A percentile compares a stretch with the other conserved stretches of the same genome.
Conservation (phyloP, 2,888 invertebrate species). For the Nomada lathburiana region DNA sequence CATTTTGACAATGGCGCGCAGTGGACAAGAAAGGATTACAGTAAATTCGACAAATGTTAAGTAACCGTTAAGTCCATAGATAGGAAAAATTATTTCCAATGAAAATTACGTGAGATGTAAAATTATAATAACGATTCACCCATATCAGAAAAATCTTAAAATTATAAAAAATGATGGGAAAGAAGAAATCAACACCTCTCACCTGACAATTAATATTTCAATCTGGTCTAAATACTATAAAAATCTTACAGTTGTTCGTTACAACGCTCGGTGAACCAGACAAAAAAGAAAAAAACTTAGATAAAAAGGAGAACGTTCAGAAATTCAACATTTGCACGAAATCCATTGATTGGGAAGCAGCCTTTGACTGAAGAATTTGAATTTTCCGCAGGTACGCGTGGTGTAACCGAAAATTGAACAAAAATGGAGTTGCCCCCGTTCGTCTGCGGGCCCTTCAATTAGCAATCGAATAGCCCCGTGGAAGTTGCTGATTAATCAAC, state of each 20-base stretch:
- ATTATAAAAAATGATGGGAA: too few relatives aligned
- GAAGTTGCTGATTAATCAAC: conserved; percentile 48
- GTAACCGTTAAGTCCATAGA: too few relatives aligned
- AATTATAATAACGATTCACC: too few relatives aligned
- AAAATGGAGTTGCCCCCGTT: conserved; percentile 33
- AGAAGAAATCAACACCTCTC: too few relatives aligned
- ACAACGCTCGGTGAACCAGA: background rate
- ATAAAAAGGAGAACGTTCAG: background rate
- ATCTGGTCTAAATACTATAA: too few relatives aligned
- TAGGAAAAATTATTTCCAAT: too few relatives aligned
- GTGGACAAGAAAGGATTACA: background rate
- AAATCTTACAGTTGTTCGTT: background rate
- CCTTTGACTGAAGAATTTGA: conserved; percentile 21
- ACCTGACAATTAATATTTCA: too few relatives aligned
- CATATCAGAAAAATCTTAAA: too few relatives aligned
- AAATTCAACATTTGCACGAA: conserved; percentile 13
- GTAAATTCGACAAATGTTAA: background rate
- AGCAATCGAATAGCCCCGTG: conserved; percentile 46
- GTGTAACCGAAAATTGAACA: conserved; percentile 45
- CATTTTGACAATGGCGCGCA: background rate
- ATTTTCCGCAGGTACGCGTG: conserved; percentile 3
- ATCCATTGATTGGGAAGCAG: conserved; percentile 16
- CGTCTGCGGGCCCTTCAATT: conserved; percentile 33
- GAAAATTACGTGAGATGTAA: too few relatives aligned
- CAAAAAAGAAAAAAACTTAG: background rate